Evolutionary conservation across 2,888 invertebrate species (phyloP), one percentile per base, ranked within the genome.

Genomic region (Drosophila robusta): DNA sequence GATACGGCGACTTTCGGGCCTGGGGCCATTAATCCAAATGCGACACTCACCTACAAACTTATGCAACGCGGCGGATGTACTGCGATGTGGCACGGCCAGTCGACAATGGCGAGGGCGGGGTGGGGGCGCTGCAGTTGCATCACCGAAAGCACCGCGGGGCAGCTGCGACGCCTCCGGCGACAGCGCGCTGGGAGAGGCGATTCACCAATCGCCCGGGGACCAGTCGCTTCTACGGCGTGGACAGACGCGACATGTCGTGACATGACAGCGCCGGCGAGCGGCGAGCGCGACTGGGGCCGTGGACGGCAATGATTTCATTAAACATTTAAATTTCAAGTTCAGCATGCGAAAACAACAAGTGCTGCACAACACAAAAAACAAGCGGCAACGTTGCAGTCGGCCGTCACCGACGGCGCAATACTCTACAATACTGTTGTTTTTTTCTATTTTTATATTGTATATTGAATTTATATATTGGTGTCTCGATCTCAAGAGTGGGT

Each of bases 271-370:
- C 26, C 36, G 50, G 68, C 36, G 41, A 42, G 8, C 36, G 50
- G 68, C 36, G 41, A 42, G 8, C 18, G 16, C n/a, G 2, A 36
- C 49, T 52, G 66, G 42, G 45, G 38, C 44, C 44, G 70, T 68
- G 70, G 29, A 41, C 71, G 86, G 70, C 84, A 87, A 78, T 85
- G 87, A 88, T 87, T 85, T 89, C 76, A 85, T 89, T 88, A 83
- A 87, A 73, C 69, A 83, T 78, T 85, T 87, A 74, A 87, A 83
- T 85, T 84, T 77, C 84, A 85, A 88, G 84, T 85, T 86, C 84
- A 86, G 64, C 45, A 50, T 14, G 50, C 24, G 42, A 47, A 39
- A 39, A 57, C 26, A 24, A 16, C n/a, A 34, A 32, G 11, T 32
- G 32, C 32, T 3, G 11, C 16, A 12, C 11, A 32, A 8, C 4